phyloP scores from a whole-genome alignment of 2,888 invertebrate genomes.

The Notocelia uddmanniana region DNA sequence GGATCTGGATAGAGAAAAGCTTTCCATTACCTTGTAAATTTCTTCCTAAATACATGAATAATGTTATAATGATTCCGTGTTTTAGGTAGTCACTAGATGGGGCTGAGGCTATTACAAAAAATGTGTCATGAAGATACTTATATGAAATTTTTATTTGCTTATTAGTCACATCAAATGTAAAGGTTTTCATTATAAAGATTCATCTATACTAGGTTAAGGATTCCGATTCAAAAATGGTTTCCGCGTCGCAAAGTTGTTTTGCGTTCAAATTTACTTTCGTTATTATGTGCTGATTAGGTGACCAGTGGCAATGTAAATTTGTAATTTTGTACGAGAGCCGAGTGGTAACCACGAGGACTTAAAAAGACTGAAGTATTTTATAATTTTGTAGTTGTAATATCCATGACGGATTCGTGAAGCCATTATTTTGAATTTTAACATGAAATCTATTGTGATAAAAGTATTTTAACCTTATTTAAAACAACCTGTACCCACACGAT shows the following conservation, averaged over 20 bases:
- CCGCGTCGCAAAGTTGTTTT: constrained; percentile 21
- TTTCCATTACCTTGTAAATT: constrained; percentile 49
- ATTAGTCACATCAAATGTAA: background rate
- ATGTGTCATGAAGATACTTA: background rate
- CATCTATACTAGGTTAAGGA: constrained; percentile 34
- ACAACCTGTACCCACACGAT: constrained; percentile 57
- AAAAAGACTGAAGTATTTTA: constrained; percentile 81
- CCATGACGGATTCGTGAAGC: constrained; percentile 72
- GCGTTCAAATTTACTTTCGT: constrained; percentile 24
- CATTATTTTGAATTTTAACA: constrained; percentile 72
- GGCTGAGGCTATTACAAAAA: background rate
- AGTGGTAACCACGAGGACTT: constrained; percentile 71
- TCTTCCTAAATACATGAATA: constrained; percentile 31
- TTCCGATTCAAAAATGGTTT: constrained; percentile 32
- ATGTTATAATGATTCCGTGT: background rate
- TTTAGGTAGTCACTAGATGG: background rate
- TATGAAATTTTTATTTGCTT: constrained; percentile 13
- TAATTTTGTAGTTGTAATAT: constrained; percentile 70
- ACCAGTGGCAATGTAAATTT: constrained; percentile 40
- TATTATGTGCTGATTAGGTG: constrained; percentile 34
- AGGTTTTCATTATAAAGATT: constrained; percentile 31
- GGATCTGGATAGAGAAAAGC: constrained; percentile 50
- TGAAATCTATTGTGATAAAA: constrained; percentile 78
- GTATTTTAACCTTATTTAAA: constrained; percentile 74
- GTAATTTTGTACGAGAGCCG: constrained; percentile 51